Conservation (phyloP, 2,888 invertebrate species). For the Ophion ellenae region DNA sequence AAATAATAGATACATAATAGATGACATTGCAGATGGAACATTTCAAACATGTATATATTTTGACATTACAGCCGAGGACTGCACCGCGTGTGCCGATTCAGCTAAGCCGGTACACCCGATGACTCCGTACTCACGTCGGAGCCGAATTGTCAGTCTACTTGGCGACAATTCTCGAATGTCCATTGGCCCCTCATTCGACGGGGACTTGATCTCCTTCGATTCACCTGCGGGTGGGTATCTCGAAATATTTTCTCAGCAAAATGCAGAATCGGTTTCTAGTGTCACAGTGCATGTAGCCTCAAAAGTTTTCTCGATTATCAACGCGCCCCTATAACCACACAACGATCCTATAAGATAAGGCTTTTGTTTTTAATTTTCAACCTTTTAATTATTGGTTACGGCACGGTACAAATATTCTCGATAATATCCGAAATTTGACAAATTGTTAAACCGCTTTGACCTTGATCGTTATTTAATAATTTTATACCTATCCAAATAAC, state of each 20-base stretch:
- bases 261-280: too few species aligned
- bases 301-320: background rate
- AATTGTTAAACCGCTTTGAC: background rate
- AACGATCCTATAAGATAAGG: too few species aligned
- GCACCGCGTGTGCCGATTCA: conserved; percentile 58
- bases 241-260: background rate
- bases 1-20: too few species aligned
- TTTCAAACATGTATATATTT: background rate
- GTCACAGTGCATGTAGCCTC: too few species aligned
- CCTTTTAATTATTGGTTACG: too few species aligned
- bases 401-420: background rate
- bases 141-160: conserved; percentile 61
- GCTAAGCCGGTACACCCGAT: conserved; percentile 63
- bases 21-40: background rate
- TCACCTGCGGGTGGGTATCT: conserved; percentile 66
- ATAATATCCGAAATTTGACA: background rate
- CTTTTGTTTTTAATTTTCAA: too few species aligned
- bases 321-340: too few species aligned
- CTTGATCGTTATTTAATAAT: too few species aligned
- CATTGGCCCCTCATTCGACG: conserved; percentile 3
- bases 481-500: too few species aligned
- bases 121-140: conserved; percentile 68
- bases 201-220: conserved; percentile 65
- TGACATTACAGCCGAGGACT: conserved; percentile 67
- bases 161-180: conserved; percentile 32